Percentiles rank a stretch among this genome's conserved stretches.
These are phyloP conservation scores for Cirrhinus mrigala DNA, from an alignment of 2,797 vertebrate species.

Conservation along the genomic window DNA sequence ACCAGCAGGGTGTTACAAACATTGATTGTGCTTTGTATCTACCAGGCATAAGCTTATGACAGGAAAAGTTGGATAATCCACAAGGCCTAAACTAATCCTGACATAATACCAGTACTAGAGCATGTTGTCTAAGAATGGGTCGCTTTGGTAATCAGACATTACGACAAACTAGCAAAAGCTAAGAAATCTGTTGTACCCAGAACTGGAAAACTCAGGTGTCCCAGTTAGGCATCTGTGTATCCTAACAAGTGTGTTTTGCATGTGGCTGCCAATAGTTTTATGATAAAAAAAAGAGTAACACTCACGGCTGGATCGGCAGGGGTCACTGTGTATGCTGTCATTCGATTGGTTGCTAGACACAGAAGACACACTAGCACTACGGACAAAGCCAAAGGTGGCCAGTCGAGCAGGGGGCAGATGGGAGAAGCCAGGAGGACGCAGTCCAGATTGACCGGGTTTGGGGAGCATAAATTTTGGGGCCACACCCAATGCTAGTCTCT, in stretches of 20 bases:
- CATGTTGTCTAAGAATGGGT: not conserved
- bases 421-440: conserved; percentile 92
- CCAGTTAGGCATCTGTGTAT: not conserved
- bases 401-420: conserved; percentile 86
- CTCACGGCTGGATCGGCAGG: conserved; percentile 84
- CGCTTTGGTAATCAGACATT: not conserved
- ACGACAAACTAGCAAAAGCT: not conserved
- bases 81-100: conserved; percentile 14
- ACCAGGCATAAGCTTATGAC: not conserved
- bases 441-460: conserved; percentile 87
- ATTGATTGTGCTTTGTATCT: conserved; percentile 21
- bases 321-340: conserved; percentile 84
- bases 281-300: conserved; percentile 43
- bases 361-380: conserved; percentile 89
- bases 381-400: conserved; percentile 86
- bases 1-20: not conserved
- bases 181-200: not conserved
- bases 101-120: conserved; percentile 1
- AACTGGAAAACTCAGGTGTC: not conserved
- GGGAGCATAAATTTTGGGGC: conserved; percentile 82
- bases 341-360: conserved; percentile 89
- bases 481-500: conserved; percentile 78
- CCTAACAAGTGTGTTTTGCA: not conserved
- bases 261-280: conserved; percentile 17
- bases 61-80: conserved; percentile 33